phyloP scores from a whole-genome alignment of 2,888 invertebrate genomes.

The Ryuthela nishihirai region DNA sequence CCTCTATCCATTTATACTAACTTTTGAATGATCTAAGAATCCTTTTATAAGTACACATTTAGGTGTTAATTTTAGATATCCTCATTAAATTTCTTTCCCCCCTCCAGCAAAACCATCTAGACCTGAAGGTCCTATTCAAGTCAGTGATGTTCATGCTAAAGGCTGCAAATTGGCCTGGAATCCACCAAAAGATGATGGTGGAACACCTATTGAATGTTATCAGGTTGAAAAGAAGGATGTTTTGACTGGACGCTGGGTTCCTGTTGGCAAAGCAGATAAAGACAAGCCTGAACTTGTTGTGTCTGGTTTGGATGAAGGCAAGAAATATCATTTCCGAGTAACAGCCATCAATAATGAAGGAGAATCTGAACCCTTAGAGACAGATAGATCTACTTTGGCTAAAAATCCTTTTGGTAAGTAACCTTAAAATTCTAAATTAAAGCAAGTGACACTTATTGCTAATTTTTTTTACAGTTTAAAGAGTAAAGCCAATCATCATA shows the following conservation, averaged over 20 bases:
- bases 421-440: no score
- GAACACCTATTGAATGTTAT: conserved; percentile 87
- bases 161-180: conserved; percentile 89
- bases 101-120: conserved; percentile 49
- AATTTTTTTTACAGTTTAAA: no score
- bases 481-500: no score
- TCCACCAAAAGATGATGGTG: conserved; percentile 94
- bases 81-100: no score
- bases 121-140: conserved; percentile 76
- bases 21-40: no score
- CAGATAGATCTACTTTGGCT: conserved; percentile 89
- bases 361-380: conserved; percentile 92
- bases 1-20: no score
- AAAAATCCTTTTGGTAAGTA: conserved; percentile 93
- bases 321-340: conserved; percentile 97
- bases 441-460: no score
- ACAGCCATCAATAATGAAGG: conserved; percentile 98
- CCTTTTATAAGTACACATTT: no score
- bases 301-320: conserved; percentile 83
- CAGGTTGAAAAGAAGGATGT: conserved; percentile 63
- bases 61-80: no score
- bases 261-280: conserved; percentile 80
- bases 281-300: conserved; percentile 64
- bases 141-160: conserved; percentile 83
- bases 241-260: conserved; percentile 71